Base-by-base conservation (phyloP, 2,113 vertebrate species). In the Microcebus ravelobensis region DNA sequence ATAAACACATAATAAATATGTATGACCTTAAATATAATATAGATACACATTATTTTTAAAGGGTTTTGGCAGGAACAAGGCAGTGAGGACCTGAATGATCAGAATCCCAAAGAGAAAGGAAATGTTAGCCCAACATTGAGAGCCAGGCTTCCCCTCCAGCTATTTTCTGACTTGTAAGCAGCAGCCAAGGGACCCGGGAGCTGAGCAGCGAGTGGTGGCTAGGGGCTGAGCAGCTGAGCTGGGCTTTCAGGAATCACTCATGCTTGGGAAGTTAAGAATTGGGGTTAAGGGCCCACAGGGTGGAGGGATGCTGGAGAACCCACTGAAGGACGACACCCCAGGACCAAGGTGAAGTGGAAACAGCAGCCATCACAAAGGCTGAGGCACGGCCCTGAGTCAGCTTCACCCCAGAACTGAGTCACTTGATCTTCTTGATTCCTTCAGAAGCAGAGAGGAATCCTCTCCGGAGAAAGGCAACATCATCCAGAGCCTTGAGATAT, bases 281-380 rank as follows among this genome's bases (percentile, higher is more conserved):
- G 8, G 91, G 39, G 59, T 55, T 6, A 65, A n/a, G 45, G 18
- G 34, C 18, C 77, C 25, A 45, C 34, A 55, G 36, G 59, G 52
- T 21, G 59, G 50, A 70, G 45, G 45, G 29, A 21, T n/a, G 29
- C 57, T 17, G n/a, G 42, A 34, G 34, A 59, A 59, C 85, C 76
- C 11, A 31, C 0, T 0, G 31, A 74, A 80, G 39, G 31, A 34
- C 25, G 34, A 45, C 14, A 42, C 3, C 1, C 12, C 9, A n/a
- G 70, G 34, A 73, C 50, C 73, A 61, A 67, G 34, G 45, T 23
- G 55, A 71, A 39, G 1, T 83, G 57, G 55, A 68, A 79, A 61
- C 7, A 6, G 2, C 23, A 36, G 25, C 36, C 67, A n/a, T 18
- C 5, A 18, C 48, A 68, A 17, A 34, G 67, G 29, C 50, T 23